Conservation (phyloP, 1,140 invertebrate genomes). For the Palaemon carinicauda region DNA sequence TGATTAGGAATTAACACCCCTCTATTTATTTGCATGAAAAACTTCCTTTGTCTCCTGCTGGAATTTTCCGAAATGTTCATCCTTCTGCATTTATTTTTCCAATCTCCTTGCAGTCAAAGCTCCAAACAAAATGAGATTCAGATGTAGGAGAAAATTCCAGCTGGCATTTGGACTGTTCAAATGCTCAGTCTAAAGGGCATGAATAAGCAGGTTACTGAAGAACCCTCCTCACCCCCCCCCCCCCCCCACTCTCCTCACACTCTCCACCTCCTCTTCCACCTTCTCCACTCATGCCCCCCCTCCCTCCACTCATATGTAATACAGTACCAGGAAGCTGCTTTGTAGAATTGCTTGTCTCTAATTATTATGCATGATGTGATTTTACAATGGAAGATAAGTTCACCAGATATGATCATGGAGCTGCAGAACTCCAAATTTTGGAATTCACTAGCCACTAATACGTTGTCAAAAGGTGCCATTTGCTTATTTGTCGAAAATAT, state of each 20-base stretch:
- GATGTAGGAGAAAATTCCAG: neutral
- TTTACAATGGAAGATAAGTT: conserved; percentile 28
- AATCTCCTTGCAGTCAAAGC: neutral
- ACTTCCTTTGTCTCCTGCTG: neutral
- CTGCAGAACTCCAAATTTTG: neutral
- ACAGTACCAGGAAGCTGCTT: neutral
- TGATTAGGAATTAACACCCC: neutral
- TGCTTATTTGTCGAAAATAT: too few relatives aligned
- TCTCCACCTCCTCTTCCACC: too few relatives aligned
- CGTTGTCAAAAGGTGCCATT: too few relatives aligned
- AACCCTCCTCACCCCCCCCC: too few relatives aligned
- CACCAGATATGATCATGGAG: neutral
- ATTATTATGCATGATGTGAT: conserved; percentile 10
- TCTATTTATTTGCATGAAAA: conserved; percentile 1
- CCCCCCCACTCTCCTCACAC: too few relatives aligned
- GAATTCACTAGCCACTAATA: too few relatives aligned
- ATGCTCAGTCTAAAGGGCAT: neutral
- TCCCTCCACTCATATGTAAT: neutral
- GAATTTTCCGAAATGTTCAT: conserved; percentile 5
- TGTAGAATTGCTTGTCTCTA: conserved; percentile 24
- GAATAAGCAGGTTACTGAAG: neutral
- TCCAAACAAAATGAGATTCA: neutral
- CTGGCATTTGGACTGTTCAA: neutral
- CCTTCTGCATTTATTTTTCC: neutral
- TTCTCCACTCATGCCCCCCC: neutral